These are phyloP conservation scores for Cecropterus lyciades DNA, from an alignment of 1,140 invertebrate genomes.

Conservation along the genomic window DNA sequence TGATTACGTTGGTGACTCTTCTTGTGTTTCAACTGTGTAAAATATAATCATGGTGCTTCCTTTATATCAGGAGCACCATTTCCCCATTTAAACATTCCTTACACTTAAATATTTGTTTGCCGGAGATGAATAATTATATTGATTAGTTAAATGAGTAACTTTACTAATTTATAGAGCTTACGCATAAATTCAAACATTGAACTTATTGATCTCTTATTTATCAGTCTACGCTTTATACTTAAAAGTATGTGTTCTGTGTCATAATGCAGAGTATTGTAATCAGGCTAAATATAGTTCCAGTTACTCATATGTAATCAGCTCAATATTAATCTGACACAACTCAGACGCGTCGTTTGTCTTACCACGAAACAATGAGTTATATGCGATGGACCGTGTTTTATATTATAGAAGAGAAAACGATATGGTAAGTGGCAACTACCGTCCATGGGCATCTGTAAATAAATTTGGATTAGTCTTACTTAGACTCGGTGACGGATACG, in stretches of 20 bases:
- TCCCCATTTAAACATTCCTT: too few species aligned
- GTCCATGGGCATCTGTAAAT: too few species aligned
- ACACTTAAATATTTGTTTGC: too few species aligned
- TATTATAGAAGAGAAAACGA: too few species aligned
- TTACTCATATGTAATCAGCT: conserved; percentile 11
- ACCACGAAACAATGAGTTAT: neutral
- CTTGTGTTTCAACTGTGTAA: too few species aligned
- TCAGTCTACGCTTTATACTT: neutral
- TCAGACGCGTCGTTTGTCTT: conserved; percentile 4
- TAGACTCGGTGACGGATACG: too few species aligned
- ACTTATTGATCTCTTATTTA: neutral
- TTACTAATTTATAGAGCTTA: neutral
- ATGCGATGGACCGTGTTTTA: neutral
- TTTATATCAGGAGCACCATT: too few species aligned
- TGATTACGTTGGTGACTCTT: too few species aligned
- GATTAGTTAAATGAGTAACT: neutral
- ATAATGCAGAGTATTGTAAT: conserved; percentile 13
- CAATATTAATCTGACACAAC: conserved; percentile 11
- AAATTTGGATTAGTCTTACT: too few species aligned
- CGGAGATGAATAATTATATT: too few species aligned
- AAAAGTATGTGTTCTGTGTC: neutral
- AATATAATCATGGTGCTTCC: too few species aligned
- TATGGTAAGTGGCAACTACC: too few species aligned
- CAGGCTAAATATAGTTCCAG: conserved; percentile 13
- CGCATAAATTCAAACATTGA: neutral